Base-by-base conservation (phyloP, 2,113 vertebrate genomes). In the Oncorhynchus clarkii region DNA sequence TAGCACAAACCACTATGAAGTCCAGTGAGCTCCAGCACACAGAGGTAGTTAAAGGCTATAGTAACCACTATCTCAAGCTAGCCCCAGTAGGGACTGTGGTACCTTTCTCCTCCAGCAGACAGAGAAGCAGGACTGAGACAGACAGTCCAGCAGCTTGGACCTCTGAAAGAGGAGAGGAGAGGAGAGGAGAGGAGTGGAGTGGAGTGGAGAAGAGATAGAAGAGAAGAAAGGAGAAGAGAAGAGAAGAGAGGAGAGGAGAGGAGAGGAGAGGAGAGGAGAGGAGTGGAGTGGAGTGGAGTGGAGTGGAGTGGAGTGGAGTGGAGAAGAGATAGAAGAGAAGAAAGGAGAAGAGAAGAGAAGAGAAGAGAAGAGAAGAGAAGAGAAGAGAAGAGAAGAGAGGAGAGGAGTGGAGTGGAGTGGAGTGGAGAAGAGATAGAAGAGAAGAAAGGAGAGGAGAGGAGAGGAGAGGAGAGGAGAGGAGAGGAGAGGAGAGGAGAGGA, bases 71-170 rank as follows among this genome's bases (percentile, higher is more conserved):
- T 51, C 70, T 74, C 80, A 85, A 31, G 64, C 31, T 27, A 73
- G 14, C 69, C 20, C 73, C 70, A 62, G 51, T 48, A 70, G 12
- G 22, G 57, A 48, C 54, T 70, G 78, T 78, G 74, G 88, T 94
- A 95, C 94, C 94, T 94, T 94, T 81, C 92, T 89, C 31, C 82
- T 95, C 93, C 91, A 90, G 93, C 91, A 95, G 86, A 91, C 83
- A 83, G 90, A 95, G 89, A 95, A 54, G 84, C 90, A 96, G 90
- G 93, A 95, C 71, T 94, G 91, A 90, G 90, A 90, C 84, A 96
- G 75, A 87, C 87, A 93, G 88, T 91, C 87, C 90, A 94, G 87
- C 75, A 95, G 76, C 87, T 86, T 93, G 93, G 86, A 93, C 86
- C 83, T 91, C 93, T 80, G 82, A 85, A 78, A 72, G 76, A 18